Base-by-base conservation (phyloP, 2,113 vertebrate genomes). In the Centropristis striata region DNA sequence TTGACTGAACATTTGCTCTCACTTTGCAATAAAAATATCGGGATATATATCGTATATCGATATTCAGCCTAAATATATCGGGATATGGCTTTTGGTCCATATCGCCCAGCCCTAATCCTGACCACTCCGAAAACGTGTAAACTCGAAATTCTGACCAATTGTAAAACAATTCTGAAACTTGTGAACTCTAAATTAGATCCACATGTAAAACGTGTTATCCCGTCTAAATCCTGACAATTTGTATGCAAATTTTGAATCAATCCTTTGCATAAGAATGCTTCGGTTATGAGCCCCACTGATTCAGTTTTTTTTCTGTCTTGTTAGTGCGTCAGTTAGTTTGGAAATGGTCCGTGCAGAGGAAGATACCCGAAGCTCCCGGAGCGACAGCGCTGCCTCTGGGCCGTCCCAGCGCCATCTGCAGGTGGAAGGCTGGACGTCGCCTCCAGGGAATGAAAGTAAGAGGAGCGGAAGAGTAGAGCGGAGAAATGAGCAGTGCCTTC, bases 311-410 rank as follows among this genome's bases (percentile, higher is more conserved):
- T 37, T 42, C 36, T 54, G 21, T 42, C 23, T 50, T 20, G 70
- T 87, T 80, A 83, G 70, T 78, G 0, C 3, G 0, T 76, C 20
- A 27, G 78, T 53, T 12, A 53, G 7, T 42, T 44, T 63, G 44
- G 25, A 42, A 54, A 70, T 32, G 1, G 20, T 28, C 55, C 50
- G 14, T 51, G 83, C 66, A 61, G 78, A 27, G 2, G 69, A 57
- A 69, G 71, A 90, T 98, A 99, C 97, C 97, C 96, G 57, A 93
- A 95, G 95, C 96, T 97, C 85, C 96, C 94, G 71, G 96, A 89
- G 81, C 86, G 92, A 80, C 95, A 80, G 72, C 88, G 92, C 84
- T 92, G 93, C 66, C 83, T 81, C 77, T 66, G 92, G 92, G 92
- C 90, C 13, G 88, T 4, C 27, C 8, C 86, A 81, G 93, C 94